Conservation (phyloP, 2,797 vertebrate genomes). For the Masticophis lateralis region DNA sequence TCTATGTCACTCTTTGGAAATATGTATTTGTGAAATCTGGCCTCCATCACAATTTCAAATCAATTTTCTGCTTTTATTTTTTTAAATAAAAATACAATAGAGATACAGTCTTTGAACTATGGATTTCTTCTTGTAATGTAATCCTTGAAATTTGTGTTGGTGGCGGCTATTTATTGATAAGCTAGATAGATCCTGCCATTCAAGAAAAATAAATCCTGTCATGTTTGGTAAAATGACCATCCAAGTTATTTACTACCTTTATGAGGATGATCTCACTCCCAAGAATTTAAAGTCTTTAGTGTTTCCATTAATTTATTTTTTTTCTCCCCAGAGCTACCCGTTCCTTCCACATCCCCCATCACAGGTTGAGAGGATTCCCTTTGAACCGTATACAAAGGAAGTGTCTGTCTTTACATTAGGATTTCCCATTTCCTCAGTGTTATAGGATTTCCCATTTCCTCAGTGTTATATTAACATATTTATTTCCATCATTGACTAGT, state of each 20-base stretch:
- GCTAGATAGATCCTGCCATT: not conserved
- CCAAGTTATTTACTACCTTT: not conserved
- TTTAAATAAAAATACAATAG: not conserved
- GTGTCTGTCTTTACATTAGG: not conserved
- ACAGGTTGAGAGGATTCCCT: not conserved
- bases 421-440: not conserved
- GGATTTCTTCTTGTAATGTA: not conserved
- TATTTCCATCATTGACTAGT: not conserved
- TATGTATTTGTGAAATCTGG: not conserved
- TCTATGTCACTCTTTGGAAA: not conserved
- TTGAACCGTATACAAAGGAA: not conserved
- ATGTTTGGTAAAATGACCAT: not conserved
- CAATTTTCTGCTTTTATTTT: not conserved
- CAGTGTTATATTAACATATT: not conserved
- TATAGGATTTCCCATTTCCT: not conserved
- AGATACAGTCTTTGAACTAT: not conserved
- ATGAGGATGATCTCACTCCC: not conserved
- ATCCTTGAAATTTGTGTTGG: not conserved
- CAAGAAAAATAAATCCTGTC: not conserved
- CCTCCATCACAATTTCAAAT: not conserved
- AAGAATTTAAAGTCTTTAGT: not conserved
- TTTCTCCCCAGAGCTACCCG: not conserved
- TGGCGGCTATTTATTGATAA: not conserved
- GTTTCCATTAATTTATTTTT: not conserved
- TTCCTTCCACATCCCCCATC: not conserved